phyloP scores from a whole-genome alignment of 2,888 invertebrate species.

The Helobdella robusta region DNA sequence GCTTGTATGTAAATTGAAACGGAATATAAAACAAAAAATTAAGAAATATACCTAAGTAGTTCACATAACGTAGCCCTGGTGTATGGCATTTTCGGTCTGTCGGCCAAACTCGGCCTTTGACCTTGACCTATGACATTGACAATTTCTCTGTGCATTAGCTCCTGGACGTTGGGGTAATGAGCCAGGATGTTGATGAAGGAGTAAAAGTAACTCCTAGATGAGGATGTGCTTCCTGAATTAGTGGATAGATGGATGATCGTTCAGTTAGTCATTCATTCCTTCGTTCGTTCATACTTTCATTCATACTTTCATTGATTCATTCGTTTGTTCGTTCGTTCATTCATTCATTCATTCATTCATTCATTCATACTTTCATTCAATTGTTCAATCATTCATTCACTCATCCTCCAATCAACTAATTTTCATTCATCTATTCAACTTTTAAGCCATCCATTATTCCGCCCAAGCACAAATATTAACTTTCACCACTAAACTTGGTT shows the following conservation, averaged over 20 bases:
- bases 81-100: constrained; percentile 26
- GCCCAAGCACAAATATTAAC: too few relatives aligned
- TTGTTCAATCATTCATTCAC: too few relatives aligned
- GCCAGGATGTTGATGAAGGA: constrained; percentile 27
- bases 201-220: constrained; percentile 27
- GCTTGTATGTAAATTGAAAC: too few relatives aligned
- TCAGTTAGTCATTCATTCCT: background rate
- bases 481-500: too few relatives aligned
- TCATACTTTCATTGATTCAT: too few relatives aligned
- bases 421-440: too few relatives aligned
- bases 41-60: constrained; percentile 7
- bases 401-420: too few relatives aligned
- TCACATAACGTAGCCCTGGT: constrained; percentile 25
- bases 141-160: constrained; percentile 12
- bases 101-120: background rate
- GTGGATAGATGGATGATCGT: background rate
- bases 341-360: too few relatives aligned
- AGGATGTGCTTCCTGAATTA: constrained; percentile 15
- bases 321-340: too few relatives aligned
- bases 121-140: constrained; percentile 16
- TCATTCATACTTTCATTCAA: too few relatives aligned
- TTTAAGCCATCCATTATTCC: too few relatives aligned
- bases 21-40: background rate
- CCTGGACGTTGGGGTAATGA: constrained; percentile 23
- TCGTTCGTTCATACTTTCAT: too few relatives aligned